phyloP scores from a whole-genome alignment of 1,140 invertebrate species.

The Brachystomella parvula region DNA sequence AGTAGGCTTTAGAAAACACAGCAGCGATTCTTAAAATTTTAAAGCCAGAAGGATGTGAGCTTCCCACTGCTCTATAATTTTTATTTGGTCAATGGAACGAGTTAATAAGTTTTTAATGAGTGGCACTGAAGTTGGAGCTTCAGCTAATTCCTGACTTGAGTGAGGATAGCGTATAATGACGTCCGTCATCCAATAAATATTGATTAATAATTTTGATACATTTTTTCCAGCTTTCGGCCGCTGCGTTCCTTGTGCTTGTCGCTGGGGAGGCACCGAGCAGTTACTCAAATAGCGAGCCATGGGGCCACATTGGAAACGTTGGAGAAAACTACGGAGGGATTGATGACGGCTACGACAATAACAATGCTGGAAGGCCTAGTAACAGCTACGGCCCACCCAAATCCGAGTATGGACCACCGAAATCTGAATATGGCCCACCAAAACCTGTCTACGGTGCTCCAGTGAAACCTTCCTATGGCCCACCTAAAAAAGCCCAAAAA shows the following conservation, averaged over 20 bases:
- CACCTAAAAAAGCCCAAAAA: conserved; percentile 1
- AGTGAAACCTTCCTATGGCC: background rate
- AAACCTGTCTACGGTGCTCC: background rate
- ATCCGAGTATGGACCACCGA: background rate
- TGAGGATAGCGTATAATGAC: too few relatives aligned
- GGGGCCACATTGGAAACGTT: background rate
- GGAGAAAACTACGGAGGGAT: background rate
- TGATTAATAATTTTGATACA: too few relatives aligned
- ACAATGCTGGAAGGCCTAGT: background rate
- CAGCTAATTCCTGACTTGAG: too few relatives aligned
- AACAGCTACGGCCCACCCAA: background rate
- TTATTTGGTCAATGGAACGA: too few relatives aligned
- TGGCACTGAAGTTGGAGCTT: too few relatives aligned
- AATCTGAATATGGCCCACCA: conserved; percentile 1
- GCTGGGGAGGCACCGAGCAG: background rate
- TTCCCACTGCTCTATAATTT: too few relatives aligned
- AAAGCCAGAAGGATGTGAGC: too few relatives aligned
- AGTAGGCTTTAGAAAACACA: too few relatives aligned
- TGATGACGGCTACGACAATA: background rate
- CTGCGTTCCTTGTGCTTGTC: background rate
- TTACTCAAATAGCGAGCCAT: conserved; percentile 2
- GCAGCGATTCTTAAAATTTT: too few relatives aligned
- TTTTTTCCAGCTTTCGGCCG: background rate
- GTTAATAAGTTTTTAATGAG: too few relatives aligned
- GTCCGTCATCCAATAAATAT: too few relatives aligned